Base-by-base conservation (phyloP, 1,140 invertebrate species). In the Halictus rubicundus region DNA sequence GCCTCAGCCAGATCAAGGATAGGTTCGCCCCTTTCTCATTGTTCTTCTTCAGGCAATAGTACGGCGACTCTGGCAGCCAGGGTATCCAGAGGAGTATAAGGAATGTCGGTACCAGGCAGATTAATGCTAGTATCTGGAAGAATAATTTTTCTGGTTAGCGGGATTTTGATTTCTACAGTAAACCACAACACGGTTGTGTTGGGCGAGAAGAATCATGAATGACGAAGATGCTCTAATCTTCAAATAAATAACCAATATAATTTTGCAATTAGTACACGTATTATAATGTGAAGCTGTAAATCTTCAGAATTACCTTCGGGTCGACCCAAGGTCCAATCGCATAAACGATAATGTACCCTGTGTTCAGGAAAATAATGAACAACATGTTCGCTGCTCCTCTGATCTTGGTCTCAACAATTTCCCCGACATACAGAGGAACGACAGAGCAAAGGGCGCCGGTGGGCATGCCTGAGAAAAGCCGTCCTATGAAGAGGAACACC, bases 51-150 rank as follows among this genome's bases (percentile, higher is more conserved):
- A 95, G 86, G 54, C 94, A 93, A 87, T 94, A 96, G 82, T 96
- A 95, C 0, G 96, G 96, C 16, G 96, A 96, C 91, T 97, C 96
- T 0, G 96, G 96, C 90, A 96, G 94, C 78, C 94, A 94, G 59
- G 93, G 92, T 88, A 96, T 95, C 1, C 94, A 93, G 8, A 95
- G 78, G 0, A 95, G 89, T 73, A 95, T 94, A 2, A 95, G 78
- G 0, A 94, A 90, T 0, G 94, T 91, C 49, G 94, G 89, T 0
- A 92, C 81, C 42, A 94, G 90, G 66, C 93, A 93, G 70, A 95
- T 91, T 57, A 94, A 90, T 0, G 94, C 93, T 6, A 94, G 88
- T 0, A 94, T 32, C 80, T 81, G 64, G 16, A 76, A 81, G 10
- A 52, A 4, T 21, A 16, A 39, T 25, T 32, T 32, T 32, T 32